Conservation (phyloP, 2,113 vertebrate genomes). For the Ciconia maguari region DNA sequence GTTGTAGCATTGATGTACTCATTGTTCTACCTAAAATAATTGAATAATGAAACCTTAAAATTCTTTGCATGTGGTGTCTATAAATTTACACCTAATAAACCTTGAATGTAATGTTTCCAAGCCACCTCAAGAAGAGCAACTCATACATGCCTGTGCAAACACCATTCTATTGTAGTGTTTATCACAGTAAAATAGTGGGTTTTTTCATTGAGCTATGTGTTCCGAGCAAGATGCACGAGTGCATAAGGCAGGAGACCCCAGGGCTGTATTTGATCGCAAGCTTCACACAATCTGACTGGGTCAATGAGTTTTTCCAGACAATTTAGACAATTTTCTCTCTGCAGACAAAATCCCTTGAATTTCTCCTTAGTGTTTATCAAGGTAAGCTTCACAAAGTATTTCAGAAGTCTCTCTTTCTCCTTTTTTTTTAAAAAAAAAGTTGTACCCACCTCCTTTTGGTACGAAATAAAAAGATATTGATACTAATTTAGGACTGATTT, state of each 20-base stretch:
- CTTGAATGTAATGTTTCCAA: not conserved
- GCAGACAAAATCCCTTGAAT: not conserved
- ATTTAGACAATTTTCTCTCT: slow-evolving; percentile 18
- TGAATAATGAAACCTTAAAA: not conserved
- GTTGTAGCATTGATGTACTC: not conserved
- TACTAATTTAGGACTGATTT: not conserved
- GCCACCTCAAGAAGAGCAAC: slow-evolving; percentile 27
- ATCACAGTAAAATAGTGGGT: slow-evolving; percentile 14
- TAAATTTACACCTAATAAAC: not conserved
- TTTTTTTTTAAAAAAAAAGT: not conserved
- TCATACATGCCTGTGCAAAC: slow-evolving; percentile 49
- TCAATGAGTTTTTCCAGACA: slow-evolving; percentile 36
- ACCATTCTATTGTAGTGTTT: slow-evolving; percentile 47
- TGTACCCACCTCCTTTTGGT: not conserved
- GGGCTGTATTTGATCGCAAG: not conserved
- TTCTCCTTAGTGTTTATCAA: not conserved
- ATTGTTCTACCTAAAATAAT: slow-evolving; percentile 47
- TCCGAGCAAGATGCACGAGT: slow-evolving; percentile 16
- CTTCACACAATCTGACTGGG: not conserved
- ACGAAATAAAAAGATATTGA: not conserved
- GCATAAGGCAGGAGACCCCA: not conserved
- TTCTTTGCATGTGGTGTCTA: not conserved
- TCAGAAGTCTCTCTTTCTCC: not conserved
- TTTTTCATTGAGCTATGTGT: slow-evolving; percentile 26
- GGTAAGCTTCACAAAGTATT: not conserved